Percentiles rank a stretch among this genome's conserved stretches.
Evolutionary conservation across 2,888 invertebrate genomes (phyloP).

Genomic region (Cylloceria caligata): DNA sequence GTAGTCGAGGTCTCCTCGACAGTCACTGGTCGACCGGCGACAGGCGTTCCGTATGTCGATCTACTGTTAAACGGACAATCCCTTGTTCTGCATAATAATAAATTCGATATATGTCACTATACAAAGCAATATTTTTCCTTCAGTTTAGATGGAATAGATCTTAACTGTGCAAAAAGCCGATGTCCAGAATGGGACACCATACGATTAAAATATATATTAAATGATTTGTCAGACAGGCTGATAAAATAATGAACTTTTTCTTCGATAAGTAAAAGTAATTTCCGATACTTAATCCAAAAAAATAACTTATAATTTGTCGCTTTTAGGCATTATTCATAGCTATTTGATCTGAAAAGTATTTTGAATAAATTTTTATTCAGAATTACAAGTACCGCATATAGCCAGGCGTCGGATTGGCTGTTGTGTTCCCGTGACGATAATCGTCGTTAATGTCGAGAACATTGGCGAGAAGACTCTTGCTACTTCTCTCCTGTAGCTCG

Average conservation of each 20-base stretch:
- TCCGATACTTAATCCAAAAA: too few relatives aligned
- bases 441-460: constrained; percentile 98
- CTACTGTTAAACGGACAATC: constrained; percentile 71
- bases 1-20: constrained; percentile 88
- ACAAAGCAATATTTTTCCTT: background rate
- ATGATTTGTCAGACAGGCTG: too few relatives aligned
- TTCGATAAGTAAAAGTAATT: too few relatives aligned
- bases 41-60: constrained; percentile 81
- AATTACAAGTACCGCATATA: constrained; percentile 76
- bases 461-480: constrained; percentile 96
- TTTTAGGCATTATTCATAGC: too few relatives aligned
- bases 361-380: too few relatives aligned
- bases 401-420: constrained; percentile 76
- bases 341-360: too few relatives aligned
- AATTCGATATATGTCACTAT: background rate
- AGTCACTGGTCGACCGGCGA: constrained; percentile 88
- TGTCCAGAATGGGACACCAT: too few relatives aligned
- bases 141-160: too few relatives aligned
- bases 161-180: too few relatives aligned
- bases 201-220: too few relatives aligned
- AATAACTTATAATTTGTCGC: too few relatives aligned
- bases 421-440: constrained; percentile 91
- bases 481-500: constrained; percentile 96
- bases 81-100: constrained; percentile 44
- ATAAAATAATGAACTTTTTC: too few relatives aligned